Evolutionary conservation across 2,113 vertebrate genomes (phyloP).

Genomic region (Ageneiosus marmoratus): DNA sequence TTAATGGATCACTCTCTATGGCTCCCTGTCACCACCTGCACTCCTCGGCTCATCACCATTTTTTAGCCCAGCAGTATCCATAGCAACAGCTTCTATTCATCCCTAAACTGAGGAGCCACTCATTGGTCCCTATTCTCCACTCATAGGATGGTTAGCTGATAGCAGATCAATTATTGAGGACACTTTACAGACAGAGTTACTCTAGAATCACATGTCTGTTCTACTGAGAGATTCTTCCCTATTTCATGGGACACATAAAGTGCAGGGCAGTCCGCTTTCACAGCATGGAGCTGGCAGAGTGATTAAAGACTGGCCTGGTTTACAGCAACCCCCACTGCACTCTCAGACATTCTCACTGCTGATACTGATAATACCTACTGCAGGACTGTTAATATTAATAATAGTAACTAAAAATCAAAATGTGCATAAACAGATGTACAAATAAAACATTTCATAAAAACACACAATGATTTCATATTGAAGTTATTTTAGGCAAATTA

Average conservation of each 20-base stretch:
- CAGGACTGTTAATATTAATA: not conserved
- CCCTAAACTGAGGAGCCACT: constrained; percentile 55
- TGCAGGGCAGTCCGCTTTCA: not conserved
- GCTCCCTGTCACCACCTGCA: constrained; percentile 65
- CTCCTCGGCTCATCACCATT: constrained; percentile 57
- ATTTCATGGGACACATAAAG: constrained; percentile 20
- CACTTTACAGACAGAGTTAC: constrained; percentile 52
- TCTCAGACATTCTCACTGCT: constrained; percentile 16
- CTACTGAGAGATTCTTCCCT: constrained; percentile 10
- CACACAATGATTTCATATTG: not conserved
- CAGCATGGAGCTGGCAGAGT: constrained; percentile 25
- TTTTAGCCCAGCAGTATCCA: constrained; percentile 66
- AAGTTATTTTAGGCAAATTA: not conserved
- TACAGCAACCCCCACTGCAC: constrained; percentile 14
- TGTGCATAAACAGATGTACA: constrained; percentile 16
- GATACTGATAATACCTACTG: not conserved
- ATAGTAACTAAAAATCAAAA: constrained; percentile 15
- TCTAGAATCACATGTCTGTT: constrained; percentile 36
- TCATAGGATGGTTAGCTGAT: constrained; percentile 38
- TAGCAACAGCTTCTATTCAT: constrained; percentile 76
- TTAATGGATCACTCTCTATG: constrained; percentile 63
- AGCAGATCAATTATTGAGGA: constrained; percentile 71
- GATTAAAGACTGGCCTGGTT: constrained; percentile 42
- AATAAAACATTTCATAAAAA: constrained; percentile 1
- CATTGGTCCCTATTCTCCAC: constrained; percentile 54